phyloP scores from a whole-genome alignment of 64 coral and sea anemone genomes.

The Actinia equina region DNA sequence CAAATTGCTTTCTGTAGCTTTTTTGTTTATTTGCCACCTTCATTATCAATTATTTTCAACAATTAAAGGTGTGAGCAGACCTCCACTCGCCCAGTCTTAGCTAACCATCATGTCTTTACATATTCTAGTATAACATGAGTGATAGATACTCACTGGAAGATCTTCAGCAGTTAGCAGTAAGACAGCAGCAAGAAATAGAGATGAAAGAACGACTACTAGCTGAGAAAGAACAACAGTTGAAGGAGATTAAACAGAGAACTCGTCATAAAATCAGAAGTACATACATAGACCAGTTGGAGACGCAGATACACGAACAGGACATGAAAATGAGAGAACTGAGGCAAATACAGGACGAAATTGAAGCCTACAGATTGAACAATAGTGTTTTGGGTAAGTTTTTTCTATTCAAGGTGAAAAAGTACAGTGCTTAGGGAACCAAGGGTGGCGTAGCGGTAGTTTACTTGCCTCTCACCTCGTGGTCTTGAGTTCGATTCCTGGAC shows the following conservation, averaged over 20 bases:
- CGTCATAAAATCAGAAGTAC: constrained; percentile 55
- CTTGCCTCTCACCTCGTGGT: background rate
- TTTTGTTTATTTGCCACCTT: too few species aligned
- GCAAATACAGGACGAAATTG: constrained; percentile 55
- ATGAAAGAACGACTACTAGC: constrained; percentile 69
- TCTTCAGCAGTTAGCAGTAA: constrained; percentile 55
- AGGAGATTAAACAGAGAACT: constrained; percentile 52
- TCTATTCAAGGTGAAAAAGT: background rate
- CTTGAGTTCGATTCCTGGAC: too few species aligned
- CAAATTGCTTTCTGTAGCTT: too few species aligned
- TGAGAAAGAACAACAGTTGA: constrained; percentile 65
- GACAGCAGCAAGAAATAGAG: constrained; percentile 81
- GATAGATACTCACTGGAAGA: constrained; percentile 54
- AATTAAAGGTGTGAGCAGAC: too few species aligned
- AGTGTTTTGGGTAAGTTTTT: constrained; percentile 64
- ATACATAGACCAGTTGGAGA: constrained; percentile 59
- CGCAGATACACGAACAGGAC: constrained; percentile 62
- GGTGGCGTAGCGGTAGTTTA: background rate
- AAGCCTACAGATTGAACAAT: constrained; percentile 58
- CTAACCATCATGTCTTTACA: too few species aligned
- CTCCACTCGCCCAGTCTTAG: too few species aligned
- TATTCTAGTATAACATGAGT: background rate
- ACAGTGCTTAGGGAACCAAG: background rate
- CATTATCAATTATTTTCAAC: too few species aligned
- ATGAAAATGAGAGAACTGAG: constrained; percentile 56